phyloP scores from a whole-genome alignment of 2,113 vertebrate genomes.

The Taurulus bubalis region DNA sequence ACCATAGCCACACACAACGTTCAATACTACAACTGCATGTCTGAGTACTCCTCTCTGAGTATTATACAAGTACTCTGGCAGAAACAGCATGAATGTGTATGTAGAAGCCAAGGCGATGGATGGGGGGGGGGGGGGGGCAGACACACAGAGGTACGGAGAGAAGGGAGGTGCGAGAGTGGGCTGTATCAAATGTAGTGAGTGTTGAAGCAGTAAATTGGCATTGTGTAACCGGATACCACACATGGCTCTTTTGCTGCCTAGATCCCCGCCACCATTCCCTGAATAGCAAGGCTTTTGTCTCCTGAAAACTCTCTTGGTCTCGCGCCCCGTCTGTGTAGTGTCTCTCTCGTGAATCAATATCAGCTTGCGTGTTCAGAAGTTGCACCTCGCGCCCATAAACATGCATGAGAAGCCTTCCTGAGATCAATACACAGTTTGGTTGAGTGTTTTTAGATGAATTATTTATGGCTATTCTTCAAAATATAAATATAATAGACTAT shows the following conservation, averaged over 20 bases:
- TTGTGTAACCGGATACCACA: conserved; percentile 92
- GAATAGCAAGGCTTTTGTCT: conserved; percentile 86
- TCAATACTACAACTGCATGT: conserved; percentile 53
- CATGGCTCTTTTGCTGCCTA: conserved; percentile 85
- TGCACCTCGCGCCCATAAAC: conserved; percentile 43
- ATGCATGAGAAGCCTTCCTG: conserved; percentile 3
- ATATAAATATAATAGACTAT: not conserved
- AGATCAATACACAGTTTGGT: not conserved
- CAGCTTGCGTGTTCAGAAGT: conserved; percentile 40
- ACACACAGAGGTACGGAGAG: conserved; percentile 45
- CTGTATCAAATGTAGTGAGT: conserved; percentile 86
- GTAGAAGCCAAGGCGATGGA: conserved; percentile 26
- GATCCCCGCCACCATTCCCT: conserved; percentile 81
- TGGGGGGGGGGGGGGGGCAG: conserved; percentile 26
- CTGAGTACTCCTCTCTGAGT: conserved; percentile 45
- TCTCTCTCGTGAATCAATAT: conserved; percentile 56
- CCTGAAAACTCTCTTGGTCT: conserved; percentile 47
- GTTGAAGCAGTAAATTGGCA: conserved; percentile 89
- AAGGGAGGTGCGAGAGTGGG: conserved; percentile 82
- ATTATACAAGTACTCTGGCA: conserved; percentile 63
- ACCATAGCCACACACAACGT: conserved; percentile 57
- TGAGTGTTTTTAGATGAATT: conserved; percentile 1
- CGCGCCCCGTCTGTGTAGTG: conserved; percentile 29
- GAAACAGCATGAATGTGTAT: conserved; percentile 56
- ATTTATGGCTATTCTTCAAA: not conserved